Evolutionary conservation across 92 coral and sea anemone species (phyloP).

Genomic region (Heteractis magnifica): DNA sequence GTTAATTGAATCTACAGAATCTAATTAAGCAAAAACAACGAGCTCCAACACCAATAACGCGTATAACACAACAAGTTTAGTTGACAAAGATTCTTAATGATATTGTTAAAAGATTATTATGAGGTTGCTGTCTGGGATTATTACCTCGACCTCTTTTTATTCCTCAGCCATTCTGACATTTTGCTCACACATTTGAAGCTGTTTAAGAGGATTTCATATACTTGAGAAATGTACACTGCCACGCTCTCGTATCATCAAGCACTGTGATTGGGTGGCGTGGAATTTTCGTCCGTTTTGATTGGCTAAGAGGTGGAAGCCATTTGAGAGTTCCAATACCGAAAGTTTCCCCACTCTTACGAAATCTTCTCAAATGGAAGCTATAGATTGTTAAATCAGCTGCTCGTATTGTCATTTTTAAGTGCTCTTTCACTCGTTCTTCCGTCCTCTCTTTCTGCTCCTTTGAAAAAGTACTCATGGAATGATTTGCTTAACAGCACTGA

Average conservation of each 20-base stretch:
- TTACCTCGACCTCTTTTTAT: background rate
- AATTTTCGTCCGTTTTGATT: background rate
- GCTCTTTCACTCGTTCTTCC: background rate
- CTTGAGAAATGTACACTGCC: background rate
- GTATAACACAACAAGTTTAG: no score
- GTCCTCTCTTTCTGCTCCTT: background rate
- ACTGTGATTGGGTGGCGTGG: background rate
- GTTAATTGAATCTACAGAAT: no score
- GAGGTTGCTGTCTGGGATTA: background rate
- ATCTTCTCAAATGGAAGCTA: background rate
- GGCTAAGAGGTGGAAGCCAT: background rate
- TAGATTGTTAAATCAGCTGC: background rate
- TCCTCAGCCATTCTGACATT: background rate
- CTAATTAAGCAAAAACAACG: no score
- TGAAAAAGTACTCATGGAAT: background rate
- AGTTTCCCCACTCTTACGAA: background rate
- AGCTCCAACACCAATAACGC: no score
- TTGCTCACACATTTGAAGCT: background rate
- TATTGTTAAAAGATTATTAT: no score
- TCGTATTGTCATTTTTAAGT: background rate
- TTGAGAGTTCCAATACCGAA: background rate
- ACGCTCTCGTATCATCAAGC: background rate
- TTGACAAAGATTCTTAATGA: no score
- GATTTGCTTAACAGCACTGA: background rate
- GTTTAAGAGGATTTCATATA: background rate